These are phyloP conservation scores for Calephelis virginiensis DNA, from an alignment of 1,140 invertebrate genomes.

Conservation along the genomic window DNA sequence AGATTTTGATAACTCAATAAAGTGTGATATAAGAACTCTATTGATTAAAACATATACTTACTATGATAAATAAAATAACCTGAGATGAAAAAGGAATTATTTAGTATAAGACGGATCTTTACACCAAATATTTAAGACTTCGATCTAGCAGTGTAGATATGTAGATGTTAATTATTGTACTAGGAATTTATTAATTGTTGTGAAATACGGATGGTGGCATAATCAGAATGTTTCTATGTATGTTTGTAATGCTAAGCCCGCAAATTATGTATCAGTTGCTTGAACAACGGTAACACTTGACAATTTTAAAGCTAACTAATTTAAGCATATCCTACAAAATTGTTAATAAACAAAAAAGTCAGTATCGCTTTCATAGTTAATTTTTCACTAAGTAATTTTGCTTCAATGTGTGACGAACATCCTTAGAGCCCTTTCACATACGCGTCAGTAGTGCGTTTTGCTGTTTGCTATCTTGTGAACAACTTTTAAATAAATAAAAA, in stretches of 20 bases:
- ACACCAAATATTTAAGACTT: constrained; percentile 75
- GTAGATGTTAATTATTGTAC: constrained; percentile 68
- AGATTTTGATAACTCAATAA: constrained; percentile 19
- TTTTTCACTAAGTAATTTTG: no score
- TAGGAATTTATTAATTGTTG: constrained; percentile 54
- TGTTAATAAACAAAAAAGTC: no score
- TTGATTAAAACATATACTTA: neutral
- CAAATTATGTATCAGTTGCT: constrained; percentile 13
- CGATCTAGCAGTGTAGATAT: constrained; percentile 63
- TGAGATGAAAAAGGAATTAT: constrained; percentile 39
- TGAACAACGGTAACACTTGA: no score
- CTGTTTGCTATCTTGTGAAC: no score
- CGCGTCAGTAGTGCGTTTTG: no score
- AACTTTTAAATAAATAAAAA: no score
- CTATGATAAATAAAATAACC: constrained; percentile 9
- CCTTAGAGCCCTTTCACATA: no score
- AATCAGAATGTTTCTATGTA: constrained; percentile 34
- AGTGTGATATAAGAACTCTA: constrained; percentile 30
- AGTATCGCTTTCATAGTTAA: constrained; percentile 4
- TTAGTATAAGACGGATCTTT: constrained; percentile 71
- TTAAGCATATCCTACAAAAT: no score
- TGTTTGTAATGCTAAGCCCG: constrained; percentile 37
- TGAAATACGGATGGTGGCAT: constrained; percentile 46
- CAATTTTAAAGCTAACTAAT: no score
- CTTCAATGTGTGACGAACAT: no score